Evolutionary conservation across 2,888 invertebrate genomes (phyloP), one percentile per base, ranked within the genome.

Genomic region (Pherbina coryleti): DNA sequence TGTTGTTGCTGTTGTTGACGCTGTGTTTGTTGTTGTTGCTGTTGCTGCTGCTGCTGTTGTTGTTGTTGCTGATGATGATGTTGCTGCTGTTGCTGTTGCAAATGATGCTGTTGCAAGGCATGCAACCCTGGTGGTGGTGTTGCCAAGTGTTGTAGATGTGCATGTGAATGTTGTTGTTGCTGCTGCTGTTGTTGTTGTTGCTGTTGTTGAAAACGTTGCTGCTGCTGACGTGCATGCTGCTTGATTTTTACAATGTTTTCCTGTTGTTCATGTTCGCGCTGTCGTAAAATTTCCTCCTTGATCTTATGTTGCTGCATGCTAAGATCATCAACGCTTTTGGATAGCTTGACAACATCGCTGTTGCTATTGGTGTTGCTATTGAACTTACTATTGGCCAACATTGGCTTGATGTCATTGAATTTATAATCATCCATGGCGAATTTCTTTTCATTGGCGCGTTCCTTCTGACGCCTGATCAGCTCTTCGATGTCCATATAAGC

Each of bases 401-500:
- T 86, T 4, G 88, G 88, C 76, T 88, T 87, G 72, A 87, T 83
- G 57, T 87, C 87, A 79, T 84, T 55, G 55, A 75, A 88, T 70
- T 87, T 87, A 76, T 85, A 88, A 69, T 88, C 88, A 8, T 83
- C 82, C 1, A 83, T 81, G 4, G 84, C 82, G 76, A 84, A 85
- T 11, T 85, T 86, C 44, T 86, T 86, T 70, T 84, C 79, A 8
- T 85, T 84, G 7, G 86, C 86, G 11, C 86, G 85, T 72, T 87
- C 88, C 82, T 89, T 88, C 76, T 89, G 88, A 2, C 88, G 85
- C 44, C 88, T 81, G 53, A 89, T 85, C 62, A 90, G 82, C 82
- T 90, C 90, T 17, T 89, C 89, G 67, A 90, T 89, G 77, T 90
- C 90, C 89, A 90, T 89, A 78, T 86, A 88, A 70, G 89, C 89